phyloP scores from a whole-genome alignment of 2,797 vertebrate species.

The Poecile montanus region DNA sequence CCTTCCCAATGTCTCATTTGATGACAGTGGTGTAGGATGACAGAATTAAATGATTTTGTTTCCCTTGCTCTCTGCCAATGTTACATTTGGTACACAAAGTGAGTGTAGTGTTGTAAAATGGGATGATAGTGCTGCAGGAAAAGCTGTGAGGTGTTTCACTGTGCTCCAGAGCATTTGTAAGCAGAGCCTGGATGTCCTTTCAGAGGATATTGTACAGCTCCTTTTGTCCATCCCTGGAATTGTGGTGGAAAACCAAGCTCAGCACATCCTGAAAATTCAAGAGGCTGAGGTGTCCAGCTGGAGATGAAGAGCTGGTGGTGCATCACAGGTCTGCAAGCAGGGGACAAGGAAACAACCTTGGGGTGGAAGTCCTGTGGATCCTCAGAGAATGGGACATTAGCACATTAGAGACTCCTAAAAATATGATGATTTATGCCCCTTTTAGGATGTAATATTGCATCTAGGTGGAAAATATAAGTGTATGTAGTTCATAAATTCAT shows the following conservation, averaged over 20 bases:
- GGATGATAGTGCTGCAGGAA: not conserved
- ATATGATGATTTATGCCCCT: not conserved
- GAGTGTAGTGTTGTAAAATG: not conserved
- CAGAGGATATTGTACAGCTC: not conserved
- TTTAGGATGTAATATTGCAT: not conserved
- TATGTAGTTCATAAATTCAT: no score
- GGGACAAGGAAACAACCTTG: not conserved
- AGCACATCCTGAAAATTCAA: not conserved
- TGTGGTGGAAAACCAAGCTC: not conserved
- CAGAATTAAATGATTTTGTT: not conserved
- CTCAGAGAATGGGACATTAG: not conserved
- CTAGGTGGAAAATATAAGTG: not conserved
- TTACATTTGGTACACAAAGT: not conserved
- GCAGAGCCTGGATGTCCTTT: not conserved
- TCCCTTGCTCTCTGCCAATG: not conserved
- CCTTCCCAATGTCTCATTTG: not conserved
- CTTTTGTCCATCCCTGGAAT: not conserved
- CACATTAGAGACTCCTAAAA: not conserved
- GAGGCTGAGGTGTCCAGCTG: fast-evolving
- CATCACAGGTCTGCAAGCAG: fast-evolving
- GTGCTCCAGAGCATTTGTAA: not conserved
- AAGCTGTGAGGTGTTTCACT: not conserved
- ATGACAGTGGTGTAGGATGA: not conserved
- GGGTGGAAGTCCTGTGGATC: not conserved
- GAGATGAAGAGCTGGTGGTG: not conserved